These are phyloP conservation scores for Euura lappo DNA, from an alignment of 1,140 invertebrate species.

Conservation along the genomic window DNA sequence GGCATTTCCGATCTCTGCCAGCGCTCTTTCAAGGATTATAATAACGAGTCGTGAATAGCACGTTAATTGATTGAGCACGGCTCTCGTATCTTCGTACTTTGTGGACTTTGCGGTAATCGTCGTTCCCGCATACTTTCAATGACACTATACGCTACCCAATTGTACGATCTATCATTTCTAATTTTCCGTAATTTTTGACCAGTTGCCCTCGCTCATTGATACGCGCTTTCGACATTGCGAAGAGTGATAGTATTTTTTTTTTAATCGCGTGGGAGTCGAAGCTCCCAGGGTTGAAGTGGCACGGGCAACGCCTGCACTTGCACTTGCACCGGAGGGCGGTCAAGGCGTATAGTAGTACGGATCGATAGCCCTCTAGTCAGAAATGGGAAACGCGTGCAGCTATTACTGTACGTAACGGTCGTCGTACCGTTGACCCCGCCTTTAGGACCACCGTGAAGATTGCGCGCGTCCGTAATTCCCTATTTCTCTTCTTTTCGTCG, in stretches of 20 bases:
- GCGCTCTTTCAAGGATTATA: not conserved
- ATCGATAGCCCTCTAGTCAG: conserved; percentile 49
- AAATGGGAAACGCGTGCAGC: not conserved
- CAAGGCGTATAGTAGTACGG: conserved; percentile 55
- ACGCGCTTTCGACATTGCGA: too few relatives aligned
- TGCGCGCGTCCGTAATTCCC: not conserved
- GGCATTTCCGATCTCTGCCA: not conserved
- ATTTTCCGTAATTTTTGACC: too few relatives aligned
- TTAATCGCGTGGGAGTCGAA: not conserved
- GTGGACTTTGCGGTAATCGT: too few relatives aligned
- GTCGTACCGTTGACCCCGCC: conserved; percentile 3
- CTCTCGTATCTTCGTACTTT: not conserved
- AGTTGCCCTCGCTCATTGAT: too few relatives aligned
- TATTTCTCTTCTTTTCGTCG: not conserved
- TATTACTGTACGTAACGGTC: not conserved
- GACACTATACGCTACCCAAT: too few relatives aligned
- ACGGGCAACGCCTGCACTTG: conserved; percentile 53
- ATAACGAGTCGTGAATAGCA: not conserved
- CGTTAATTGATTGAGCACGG: not conserved
- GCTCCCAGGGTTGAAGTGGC: not conserved
- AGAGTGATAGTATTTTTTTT: too few relatives aligned
- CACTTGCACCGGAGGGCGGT: conserved; percentile 57
- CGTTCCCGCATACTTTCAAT: too few relatives aligned
- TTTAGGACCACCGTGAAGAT: not conserved
- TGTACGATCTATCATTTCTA: too few relatives aligned